A percentile compares a stretch with the other conserved stretches of the same genome.
Evolutionary conservation across 2,888 invertebrate species (phyloP).

Genomic region (Himalopsyche japonica): DNA sequence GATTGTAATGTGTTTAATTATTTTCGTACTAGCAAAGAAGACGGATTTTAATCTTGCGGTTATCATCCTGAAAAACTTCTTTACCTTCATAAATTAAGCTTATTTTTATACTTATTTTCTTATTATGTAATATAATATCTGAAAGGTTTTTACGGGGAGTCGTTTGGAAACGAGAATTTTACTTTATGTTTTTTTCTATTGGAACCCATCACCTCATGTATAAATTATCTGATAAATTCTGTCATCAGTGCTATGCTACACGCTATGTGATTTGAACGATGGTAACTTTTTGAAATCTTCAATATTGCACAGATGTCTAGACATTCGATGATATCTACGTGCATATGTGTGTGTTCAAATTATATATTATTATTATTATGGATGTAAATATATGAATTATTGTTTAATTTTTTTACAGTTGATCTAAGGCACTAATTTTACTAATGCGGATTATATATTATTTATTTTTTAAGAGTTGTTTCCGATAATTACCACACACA

Average conservation of each 20-base stretch:
- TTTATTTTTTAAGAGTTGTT: slow-evolving; percentile 35
- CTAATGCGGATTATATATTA: slow-evolving; percentile 33
- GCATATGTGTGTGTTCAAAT: slow-evolving; percentile 9
- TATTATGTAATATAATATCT: not conserved
- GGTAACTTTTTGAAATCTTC: not conserved
- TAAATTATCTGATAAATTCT: not conserved
- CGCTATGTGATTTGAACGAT: not conserved
- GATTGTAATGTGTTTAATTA: slow-evolving; percentile 20
- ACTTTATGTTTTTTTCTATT: slow-evolving; percentile 1
- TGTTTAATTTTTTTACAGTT: slow-evolving; percentile 35
- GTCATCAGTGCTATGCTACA: not conserved
- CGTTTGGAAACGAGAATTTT: not conserved
- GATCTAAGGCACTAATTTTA: slow-evolving; percentile 33
- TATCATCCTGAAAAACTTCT: slow-evolving; percentile 2
- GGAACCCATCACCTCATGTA: not conserved
- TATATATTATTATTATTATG: not conserved
- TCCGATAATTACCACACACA: slow-evolving; percentile 17
- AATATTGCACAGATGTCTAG: slow-evolving; percentile 3
- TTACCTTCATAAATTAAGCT: slow-evolving; percentile 23
- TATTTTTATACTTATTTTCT: slow-evolving; percentile 20
- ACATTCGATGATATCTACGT: not conserved
- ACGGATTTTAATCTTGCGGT: not conserved
- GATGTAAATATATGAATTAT: slow-evolving; percentile 4
- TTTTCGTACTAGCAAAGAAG: slow-evolving; percentile 16
- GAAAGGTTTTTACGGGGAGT: not conserved